Evolutionary conservation across 2,113 vertebrate species (phyloP), one percentile per base, ranked within the genome.

Genomic region (Andinoacara biseriatus): DNA sequence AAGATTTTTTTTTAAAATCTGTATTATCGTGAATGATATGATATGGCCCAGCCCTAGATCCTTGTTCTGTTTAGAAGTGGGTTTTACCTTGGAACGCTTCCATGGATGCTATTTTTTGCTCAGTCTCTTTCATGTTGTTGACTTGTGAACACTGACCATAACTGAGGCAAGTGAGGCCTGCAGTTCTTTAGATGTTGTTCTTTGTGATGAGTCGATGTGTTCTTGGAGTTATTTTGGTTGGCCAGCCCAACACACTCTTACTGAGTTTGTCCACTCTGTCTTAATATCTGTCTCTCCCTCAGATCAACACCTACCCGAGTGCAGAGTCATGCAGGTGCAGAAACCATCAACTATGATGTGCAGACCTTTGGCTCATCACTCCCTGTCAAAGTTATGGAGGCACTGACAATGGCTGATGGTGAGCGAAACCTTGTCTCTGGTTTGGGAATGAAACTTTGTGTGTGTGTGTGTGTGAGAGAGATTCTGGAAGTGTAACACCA

Each of bases 331-430:
- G 90, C 96, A 3, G 79, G 94, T 6, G 93, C 93, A n/a, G 98
- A 99, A 40, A 94, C 96, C 0, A 20, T 97, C 88, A 95, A 97
- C 92, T 99, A 97, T 15, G 97, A 98, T 7, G 96, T 99, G 35
- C 97, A 97, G 84, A 95, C 95, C 0, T 99, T 98, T 89, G 98
- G 98, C 40, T 97, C 97, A 0, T 97, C 97, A 76, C 95, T 99
- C 14, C 98, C 98, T 2, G 97, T 99, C 78, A 99, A 98, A 89
- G 95, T 99, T 82, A 98, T 99, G 97, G 98, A 99, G 93, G 97
- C 96, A 0, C 92, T 99, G 79, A 96, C 97, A 0, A 94, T 95
- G 94, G 95, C 97, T 58, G 95, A 97, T 17, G 96, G 98, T 99
- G 93, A 86, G 58, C n/a, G 7, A 38, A 26, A 67, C 33, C 6